Conservation (phyloP, 2,113 vertebrate species). For the Scartelaos histophorus region DNA sequence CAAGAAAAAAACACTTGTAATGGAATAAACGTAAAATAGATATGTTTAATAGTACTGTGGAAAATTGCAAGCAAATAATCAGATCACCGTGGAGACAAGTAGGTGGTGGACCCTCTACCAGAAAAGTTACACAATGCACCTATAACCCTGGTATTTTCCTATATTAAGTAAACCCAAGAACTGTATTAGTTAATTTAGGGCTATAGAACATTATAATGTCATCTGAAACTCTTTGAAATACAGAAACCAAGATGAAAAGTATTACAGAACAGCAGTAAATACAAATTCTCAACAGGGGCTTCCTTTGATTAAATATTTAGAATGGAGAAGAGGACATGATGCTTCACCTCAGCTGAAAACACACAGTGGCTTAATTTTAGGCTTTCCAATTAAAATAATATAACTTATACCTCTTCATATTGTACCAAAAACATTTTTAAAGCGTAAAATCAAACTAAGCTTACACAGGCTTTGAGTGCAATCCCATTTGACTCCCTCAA, state of each 20-base stretch:
- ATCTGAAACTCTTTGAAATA: neutral
- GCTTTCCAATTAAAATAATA: neutral
- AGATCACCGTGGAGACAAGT: too few species aligned
- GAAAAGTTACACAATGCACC: too few species aligned
- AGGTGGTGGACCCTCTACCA: too few species aligned
- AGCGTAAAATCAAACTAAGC: neutral
- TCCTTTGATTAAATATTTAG: conserved; percentile 15
- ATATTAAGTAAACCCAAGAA: too few species aligned
- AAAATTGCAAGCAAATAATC: too few species aligned
- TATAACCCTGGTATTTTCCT: too few species aligned
- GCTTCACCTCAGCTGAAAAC: neutral
- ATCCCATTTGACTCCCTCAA: neutral
- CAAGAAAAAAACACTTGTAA: too few species aligned
- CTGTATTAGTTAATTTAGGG: too few species aligned
- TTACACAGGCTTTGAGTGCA: neutral
- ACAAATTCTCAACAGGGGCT: neutral
- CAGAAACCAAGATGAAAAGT: neutral
- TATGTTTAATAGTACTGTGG: too few species aligned
- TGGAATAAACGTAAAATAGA: too few species aligned
- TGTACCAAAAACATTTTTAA: neutral
- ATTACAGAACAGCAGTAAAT: neutral
- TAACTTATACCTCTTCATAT: neutral
- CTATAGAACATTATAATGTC: too few species aligned
- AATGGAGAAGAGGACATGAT: neutral
- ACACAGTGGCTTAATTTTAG: neutral